These are phyloP conservation scores for Apamea crenata DNA, from an alignment of 2,888 invertebrate species.

Conservation along the genomic window DNA sequence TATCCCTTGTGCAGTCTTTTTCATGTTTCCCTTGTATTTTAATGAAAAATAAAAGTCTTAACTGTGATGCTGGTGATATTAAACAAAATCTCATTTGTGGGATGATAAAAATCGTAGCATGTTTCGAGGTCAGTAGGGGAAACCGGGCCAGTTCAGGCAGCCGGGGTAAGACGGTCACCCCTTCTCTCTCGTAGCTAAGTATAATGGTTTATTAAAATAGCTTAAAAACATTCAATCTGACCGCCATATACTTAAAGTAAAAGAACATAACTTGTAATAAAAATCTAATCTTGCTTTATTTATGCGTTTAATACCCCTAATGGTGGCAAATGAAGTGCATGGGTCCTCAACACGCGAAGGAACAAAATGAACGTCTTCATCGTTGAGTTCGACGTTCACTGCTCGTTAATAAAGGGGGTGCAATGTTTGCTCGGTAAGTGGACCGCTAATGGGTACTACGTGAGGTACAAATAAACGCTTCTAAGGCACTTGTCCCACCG, in stretches of 20 bases:
- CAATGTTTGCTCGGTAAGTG: constrained; percentile 56
- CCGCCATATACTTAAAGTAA: neutral
- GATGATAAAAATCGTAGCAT: neutral
- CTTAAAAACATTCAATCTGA: neutral
- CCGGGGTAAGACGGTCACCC: neutral
- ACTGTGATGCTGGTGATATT: neutral
- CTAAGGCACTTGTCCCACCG: too few species aligned
- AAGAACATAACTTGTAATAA: constrained; percentile 30
- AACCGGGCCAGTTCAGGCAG: neutral
- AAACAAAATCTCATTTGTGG: neutral
- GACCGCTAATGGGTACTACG: constrained; percentile 57
- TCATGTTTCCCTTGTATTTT: constrained; percentile 16
- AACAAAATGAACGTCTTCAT: constrained; percentile 57
- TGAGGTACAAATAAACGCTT: constrained; percentile 36
- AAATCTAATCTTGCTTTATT: constrained; percentile 58
- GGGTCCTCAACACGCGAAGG: constrained; percentile 65
- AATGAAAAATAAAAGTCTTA: constrained; percentile 15
- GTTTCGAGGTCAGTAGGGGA: neutral
- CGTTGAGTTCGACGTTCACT: constrained; percentile 44
- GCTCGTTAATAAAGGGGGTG: constrained; percentile 56
- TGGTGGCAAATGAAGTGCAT: constrained; percentile 52
- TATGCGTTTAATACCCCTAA: constrained; percentile 67
- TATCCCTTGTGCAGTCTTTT: neutral
- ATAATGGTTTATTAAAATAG: neutral
- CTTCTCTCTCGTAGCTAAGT: neutral